Percentiles rank a stretch among this genome's conserved stretches.
Evolutionary conservation across 2,797 vertebrate species (phyloP).

Genomic region (Notolabrus celidotus): DNA sequence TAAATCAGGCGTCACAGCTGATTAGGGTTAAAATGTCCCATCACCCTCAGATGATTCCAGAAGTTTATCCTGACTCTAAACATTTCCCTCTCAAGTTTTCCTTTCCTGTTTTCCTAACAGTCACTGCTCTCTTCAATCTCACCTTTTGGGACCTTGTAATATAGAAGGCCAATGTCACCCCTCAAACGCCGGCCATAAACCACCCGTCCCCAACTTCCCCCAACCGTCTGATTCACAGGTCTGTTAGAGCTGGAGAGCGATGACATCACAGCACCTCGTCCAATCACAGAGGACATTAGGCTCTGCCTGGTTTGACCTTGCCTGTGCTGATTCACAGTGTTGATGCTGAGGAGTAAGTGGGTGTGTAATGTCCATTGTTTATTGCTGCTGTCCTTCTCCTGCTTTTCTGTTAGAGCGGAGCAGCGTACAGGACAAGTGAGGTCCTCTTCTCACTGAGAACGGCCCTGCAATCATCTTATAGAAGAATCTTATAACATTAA

Average conservation of each 20-base stretch:
- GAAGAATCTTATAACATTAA: not conserved
- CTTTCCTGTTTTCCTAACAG: slow-evolving; percentile 10
- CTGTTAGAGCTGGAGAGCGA: slow-evolving; percentile 38
- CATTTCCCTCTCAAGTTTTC: slow-evolving; percentile 32
- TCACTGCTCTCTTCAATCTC: slow-evolving; percentile 54
- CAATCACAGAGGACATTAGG: slow-evolving; percentile 28
- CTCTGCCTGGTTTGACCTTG: slow-evolving; percentile 59
- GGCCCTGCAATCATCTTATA: not conserved
- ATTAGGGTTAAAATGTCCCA: slow-evolving; percentile 12
- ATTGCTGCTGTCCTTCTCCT: slow-evolving; percentile 8
- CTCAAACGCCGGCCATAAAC: slow-evolving; percentile 65
- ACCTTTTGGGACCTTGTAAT: slow-evolving; percentile 59
- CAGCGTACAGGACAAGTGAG: not conserved
- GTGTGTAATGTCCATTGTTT: slow-evolving; percentile 37
- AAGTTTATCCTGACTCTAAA: slow-evolving; percentile 50
- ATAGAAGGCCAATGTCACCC: slow-evolving; percentile 70
- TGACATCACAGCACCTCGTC: slow-evolving; percentile 50
- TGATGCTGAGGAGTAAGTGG: slow-evolving; percentile 27
- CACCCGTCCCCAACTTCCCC: slow-evolving; percentile 43
- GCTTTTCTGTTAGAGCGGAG: not conserved
- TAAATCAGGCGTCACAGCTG: not conserved
- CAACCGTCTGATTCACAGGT: slow-evolving; percentile 53
- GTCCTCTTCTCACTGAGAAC: not conserved
- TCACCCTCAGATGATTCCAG: not conserved
- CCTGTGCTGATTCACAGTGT: slow-evolving; percentile 45